Percentiles rank a stretch among this genome's conserved stretches.
Conservation (phyloP, 2,888 invertebrate genomes). For the Tetranychus piercei region DNA sequence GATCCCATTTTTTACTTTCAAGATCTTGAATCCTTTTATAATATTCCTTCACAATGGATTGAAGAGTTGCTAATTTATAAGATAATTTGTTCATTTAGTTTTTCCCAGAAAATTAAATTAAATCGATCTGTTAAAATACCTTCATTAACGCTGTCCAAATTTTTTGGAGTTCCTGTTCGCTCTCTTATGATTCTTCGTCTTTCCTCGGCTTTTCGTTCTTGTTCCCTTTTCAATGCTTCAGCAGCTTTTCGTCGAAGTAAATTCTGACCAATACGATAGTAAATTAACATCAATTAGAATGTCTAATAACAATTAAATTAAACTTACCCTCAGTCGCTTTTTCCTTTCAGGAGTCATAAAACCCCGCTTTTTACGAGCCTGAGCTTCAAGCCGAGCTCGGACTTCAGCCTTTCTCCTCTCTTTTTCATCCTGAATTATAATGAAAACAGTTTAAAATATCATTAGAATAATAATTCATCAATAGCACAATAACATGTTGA, state of each 20-base stretch:
- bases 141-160: conserved; percentile 78
- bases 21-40: conserved; percentile 75
- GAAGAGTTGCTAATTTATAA: conserved; percentile 38
- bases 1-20: conserved; percentile 97
- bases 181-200: conserved; percentile 90
- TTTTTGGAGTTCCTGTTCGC: conserved; percentile 77
- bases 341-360: conserved; percentile 40
- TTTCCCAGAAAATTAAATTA: neutral
- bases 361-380: conserved; percentile 35
- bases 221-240: conserved; percentile 97
- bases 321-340: conserved; percentile 37
- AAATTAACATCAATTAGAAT: neutral
- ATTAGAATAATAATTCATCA: neutral
- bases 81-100: conserved; percentile 46
- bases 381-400: conserved; percentile 23
- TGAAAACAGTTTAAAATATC: neutral
- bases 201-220: conserved; percentile 94
- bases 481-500: neutral
- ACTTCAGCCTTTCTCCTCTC: conserved; percentile 24
- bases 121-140: conserved; percentile 42
- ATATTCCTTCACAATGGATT: conserved; percentile 81
- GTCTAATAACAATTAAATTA: neutral
- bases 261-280: conserved; percentile 21
- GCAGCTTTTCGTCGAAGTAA: conserved; percentile 39
- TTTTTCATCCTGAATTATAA: conserved; percentile 24